Base-by-base conservation (phyloP, 2,888 invertebrate genomes). In the Epinotia brunnichana region DNA sequence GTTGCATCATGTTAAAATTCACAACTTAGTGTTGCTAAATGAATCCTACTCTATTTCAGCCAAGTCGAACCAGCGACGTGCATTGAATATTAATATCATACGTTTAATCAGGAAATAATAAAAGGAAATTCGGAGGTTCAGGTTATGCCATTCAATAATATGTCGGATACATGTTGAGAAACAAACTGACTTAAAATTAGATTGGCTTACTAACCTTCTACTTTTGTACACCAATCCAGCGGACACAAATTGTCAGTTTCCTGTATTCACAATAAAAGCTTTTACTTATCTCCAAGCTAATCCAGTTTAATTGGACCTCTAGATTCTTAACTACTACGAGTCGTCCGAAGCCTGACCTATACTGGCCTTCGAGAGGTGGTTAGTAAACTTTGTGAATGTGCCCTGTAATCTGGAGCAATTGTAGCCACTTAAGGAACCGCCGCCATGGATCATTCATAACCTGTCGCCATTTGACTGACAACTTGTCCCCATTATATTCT, bases 361-460 rank as follows among this genome's bases (percentile, higher is more conserved):
- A n/a, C 5, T 48, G 48, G 48, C n/a, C n/a, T 1, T 7, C 1
- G 1, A 15, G 15, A 44, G 5, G 5, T 44, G 1, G n/a, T 7
- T n/a, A 48, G 5, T 48, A n/a, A 48, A 48, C 48, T 15, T 44
- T 44, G 44, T 15, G 48, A 48, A 48, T 48, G 15, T n/a, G 48
- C 3, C 19, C 35, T 7, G 35, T 64, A 70, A 59, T 64, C 59
- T 66, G 70, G 15, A 13, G 17, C 70, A 70, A 70, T 70, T 70
- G 15, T 17, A 10, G 51, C 24, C 70, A 70, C 70, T 70, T 70
- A 41, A n/a, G 5, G 24, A 21, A n/a, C 19, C 4, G 35, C 15
- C 9, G 51, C 29, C 53, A 15, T 41, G 48, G 29, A 29, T 29
- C 24, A 29, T 29, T 29, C 48, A 4, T 35, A 35, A 35, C 35